These are phyloP conservation scores for Syngnathoides biaculeatus DNA, from an alignment of 2,113 vertebrate species.

Conservation along the genomic window DNA sequence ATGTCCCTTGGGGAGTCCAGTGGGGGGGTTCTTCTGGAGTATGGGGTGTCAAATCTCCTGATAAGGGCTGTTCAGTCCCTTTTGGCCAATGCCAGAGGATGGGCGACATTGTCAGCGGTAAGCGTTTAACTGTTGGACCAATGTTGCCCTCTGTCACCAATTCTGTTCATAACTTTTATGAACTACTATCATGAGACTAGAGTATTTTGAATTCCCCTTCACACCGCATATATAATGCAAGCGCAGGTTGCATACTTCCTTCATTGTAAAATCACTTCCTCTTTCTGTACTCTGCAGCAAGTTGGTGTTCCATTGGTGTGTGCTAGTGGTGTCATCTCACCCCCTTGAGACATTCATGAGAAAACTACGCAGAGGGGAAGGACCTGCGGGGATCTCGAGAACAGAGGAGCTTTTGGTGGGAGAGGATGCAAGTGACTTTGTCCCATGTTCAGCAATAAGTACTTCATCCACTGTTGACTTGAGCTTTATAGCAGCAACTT, in stretches of 20 bases:
- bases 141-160: too few relatives aligned
- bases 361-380: constrained; percentile 39
- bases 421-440: constrained; percentile 3
- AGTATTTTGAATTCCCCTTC: neutral
- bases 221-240: neutral
- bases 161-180: too few relatives aligned
- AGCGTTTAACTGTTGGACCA: too few relatives aligned
- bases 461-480: constrained; percentile 5
- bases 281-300: constrained; percentile 30
- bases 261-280: constrained; percentile 28
- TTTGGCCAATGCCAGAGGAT: too few relatives aligned
- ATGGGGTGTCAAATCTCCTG: too few relatives aligned
- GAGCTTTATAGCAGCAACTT: constrained; percentile 8
- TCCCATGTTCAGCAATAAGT: neutral
- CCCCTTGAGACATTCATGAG: constrained; percentile 39
- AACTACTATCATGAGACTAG: too few relatives aligned
- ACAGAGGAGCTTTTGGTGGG: constrained; percentile 14
- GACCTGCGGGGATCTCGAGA: constrained; percentile 19
- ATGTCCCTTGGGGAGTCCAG: too few relatives aligned
- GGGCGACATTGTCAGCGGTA: too few relatives aligned
- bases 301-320: constrained; percentile 17
- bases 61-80: too few relatives aligned
- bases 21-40: too few relatives aligned
- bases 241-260: constrained; percentile 33
- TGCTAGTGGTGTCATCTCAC: constrained; percentile 38